A percentile compares a stretch with the other conserved stretches of the same genome.
Evolutionary conservation across 1,140 invertebrate genomes (phyloP).

Genomic region (Drosophila ercepeae): DNA sequence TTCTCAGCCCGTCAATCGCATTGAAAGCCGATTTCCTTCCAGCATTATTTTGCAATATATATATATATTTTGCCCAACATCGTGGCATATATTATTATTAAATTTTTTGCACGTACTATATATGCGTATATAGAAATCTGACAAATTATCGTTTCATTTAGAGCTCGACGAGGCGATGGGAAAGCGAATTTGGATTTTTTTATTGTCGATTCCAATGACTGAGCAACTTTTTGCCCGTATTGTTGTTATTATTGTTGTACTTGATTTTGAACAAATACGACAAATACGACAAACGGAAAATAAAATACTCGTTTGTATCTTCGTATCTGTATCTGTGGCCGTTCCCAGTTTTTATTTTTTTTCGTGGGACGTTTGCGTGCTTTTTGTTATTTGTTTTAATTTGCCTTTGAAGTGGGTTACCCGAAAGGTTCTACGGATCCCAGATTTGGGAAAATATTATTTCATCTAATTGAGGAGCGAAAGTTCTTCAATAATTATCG

Average conservation of each 20-base stretch:
- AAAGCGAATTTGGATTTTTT: slow-evolving; percentile 11
- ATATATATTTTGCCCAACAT: too few relatives aligned
- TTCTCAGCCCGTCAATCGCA: slow-evolving; percentile 26
- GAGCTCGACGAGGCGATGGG: slow-evolving; percentile 5
- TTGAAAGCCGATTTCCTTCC: slow-evolving; percentile 23
- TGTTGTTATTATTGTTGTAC: slow-evolving; percentile 13
- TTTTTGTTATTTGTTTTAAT: slow-evolving; percentile 49
- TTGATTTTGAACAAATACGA: slow-evolving; percentile 22
- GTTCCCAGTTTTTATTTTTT: too few relatives aligned
- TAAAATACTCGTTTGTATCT: slow-evolving; percentile 22
- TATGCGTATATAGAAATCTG: slow-evolving; percentile 10
- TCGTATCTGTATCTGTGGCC: neutral
- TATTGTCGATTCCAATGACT: slow-evolving; percentile 6
- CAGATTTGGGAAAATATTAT: slow-evolving; percentile 17
- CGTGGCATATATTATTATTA: too few relatives aligned
- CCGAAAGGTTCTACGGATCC: too few relatives aligned
- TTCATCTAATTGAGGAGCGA: slow-evolving; percentile 24
- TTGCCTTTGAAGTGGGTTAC: slow-evolving; percentile 42
- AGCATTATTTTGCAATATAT: slow-evolving; percentile 25
- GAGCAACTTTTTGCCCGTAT: slow-evolving; percentile 5
- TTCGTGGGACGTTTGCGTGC: slow-evolving; percentile 21
- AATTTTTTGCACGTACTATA: neutral
- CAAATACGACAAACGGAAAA: neutral
- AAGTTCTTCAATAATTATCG: slow-evolving; percentile 15
- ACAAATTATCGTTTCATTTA: slow-evolving; percentile 19